Evolutionary conservation across 2,888 invertebrate genomes (phyloP), one percentile per base, ranked within the genome.

Genomic region (Kryphioiulus occultus): DNA sequence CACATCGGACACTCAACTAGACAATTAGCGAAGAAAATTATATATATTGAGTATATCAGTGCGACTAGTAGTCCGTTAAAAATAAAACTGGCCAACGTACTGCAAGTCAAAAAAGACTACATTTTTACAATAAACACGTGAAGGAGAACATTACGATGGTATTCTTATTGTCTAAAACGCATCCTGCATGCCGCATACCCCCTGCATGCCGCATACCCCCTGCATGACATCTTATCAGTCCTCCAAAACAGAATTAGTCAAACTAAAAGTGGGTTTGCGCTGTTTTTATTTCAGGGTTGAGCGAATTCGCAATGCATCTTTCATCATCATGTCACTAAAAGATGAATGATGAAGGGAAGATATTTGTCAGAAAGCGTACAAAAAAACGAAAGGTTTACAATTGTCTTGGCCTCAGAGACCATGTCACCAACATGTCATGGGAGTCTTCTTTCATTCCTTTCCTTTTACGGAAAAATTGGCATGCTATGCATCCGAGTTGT

Each of bases 371-470:
- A 59, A 59, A 59, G 59, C 22, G 59, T 7, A 59, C 59, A 59
- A 59, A 59, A 44, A 68, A 68, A 68, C 7, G 22, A 26, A 68
- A 68, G 26, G 68, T 26, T 68, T 68, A 12, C 26, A 26, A 68
- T 26, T 26, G 68, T 68, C 26, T 68, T 68, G 26, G 68, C 68
- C 68, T 68, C 26, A 68, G 10, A 26, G 26, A 68, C 26, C 68
- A 68, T 68, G 68, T 68, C 68, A 68, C 10, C 68, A 26, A n/a
- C 26, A 68, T 68, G 68, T 26, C 68, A 68, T 26, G 26, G n/a
- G 26, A 68, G 26, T 68, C 68, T 68, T 68, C 68, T n/a, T 26
- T 68, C 68, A 68, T 68, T 68, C 68, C 68, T 68, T 26, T 68
- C 26, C 26, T 68, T 68, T 68, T 68, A 59, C 26, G 68, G 9